Base-by-base conservation (phyloP, 2,888 invertebrate genomes). In the Callyntrura guangdongensis region DNA sequence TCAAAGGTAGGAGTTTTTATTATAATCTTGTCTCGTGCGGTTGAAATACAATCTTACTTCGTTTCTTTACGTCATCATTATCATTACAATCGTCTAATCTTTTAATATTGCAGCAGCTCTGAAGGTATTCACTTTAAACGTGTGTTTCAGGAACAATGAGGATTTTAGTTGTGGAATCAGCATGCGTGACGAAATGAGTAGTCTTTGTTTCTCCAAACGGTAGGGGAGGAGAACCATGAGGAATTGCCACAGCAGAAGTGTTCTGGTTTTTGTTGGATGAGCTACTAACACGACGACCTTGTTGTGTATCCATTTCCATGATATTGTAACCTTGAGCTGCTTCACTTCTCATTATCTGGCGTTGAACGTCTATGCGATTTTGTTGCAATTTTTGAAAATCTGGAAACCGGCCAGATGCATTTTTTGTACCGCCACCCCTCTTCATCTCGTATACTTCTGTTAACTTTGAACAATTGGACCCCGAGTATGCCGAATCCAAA, bases 111-210 rank as follows among this genome's bases (percentile, higher is more conserved):
- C 8, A 64, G 11, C 20, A 22, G 22, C 9, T 27, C 25, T 14
- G 67, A 6, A 25, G 27, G 11, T 27, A 27, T 14, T 69, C 17
- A 36, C 20, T 67, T 90, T 82, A 93, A 89, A 93, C 93, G 86
- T 93, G 92, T n/a, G 93, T 93, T 91, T 93, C 93, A 59, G 93
- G 93, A 81, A 93, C 92, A 89, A 93, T 93, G 14, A 93, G 89
- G 27, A 93, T 93, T 92, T 93, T 92, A 20, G 93, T 93, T 0
- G 92, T 91, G 61, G 91, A 88, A n/a, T 93, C 93, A 91, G 92
- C 93, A 89, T 93, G 90, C 47, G 93, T 93, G 36, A 93, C 93
- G 88, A 93, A 93, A 89, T 93, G 93, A 69, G 92, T 91, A 49
- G 93, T 74, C 67, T 92, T 91, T 45, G 92, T 92, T 36, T 92